Evolutionary conservation across 92 coral and sea anemone species (phyloP), one percentile per base, ranked within the genome.

Genomic region (Muricea muricata): DNA sequence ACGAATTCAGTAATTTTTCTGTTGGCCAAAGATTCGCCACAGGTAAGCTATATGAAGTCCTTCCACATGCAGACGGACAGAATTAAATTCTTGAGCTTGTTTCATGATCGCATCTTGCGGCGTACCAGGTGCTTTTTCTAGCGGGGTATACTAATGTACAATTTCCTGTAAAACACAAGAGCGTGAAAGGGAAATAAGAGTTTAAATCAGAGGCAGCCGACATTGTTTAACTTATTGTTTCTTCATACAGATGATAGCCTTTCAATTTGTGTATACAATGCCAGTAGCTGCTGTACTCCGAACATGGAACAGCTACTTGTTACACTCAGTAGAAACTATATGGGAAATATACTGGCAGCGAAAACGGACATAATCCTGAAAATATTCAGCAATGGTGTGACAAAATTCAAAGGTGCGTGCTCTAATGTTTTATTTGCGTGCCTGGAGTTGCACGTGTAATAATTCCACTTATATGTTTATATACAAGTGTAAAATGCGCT

Each of bases 231-330:
- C 69, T 78, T 58, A 20, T 25, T 56, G 11, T 30, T 34, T 65
- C n/a, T 56, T 18, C 39, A 7, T 57, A 78, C 54, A 78, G 83
- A 78, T 58, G 71, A 78, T 58, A 65, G 40, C 35, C 71, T 78
- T 31, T 40, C 39, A 26, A 58, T 78, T 57, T 78, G 83, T 78
- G 71, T 58, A 34, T 28, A 78, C 83, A 78, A 78, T 78, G 54
- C 24, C 30, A 32, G 71, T 34, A 78, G 52, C 4, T 78, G 83
- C 70, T 78, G 83, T 65, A 32, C 71, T 78, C 26, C 1, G 24
- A 26, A 35, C 25, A 78, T 58, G 70, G 83, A 78, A 57, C 25
- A 29, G 28, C 71, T 30, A 20, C 83, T 78, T 58, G 71, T 56
- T 72, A 78, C 9, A 26, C 83, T 78, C 24, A 78, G 70, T 37